Conservation (phyloP, 2,797 vertebrate species). For the Pterois miles region DNA sequence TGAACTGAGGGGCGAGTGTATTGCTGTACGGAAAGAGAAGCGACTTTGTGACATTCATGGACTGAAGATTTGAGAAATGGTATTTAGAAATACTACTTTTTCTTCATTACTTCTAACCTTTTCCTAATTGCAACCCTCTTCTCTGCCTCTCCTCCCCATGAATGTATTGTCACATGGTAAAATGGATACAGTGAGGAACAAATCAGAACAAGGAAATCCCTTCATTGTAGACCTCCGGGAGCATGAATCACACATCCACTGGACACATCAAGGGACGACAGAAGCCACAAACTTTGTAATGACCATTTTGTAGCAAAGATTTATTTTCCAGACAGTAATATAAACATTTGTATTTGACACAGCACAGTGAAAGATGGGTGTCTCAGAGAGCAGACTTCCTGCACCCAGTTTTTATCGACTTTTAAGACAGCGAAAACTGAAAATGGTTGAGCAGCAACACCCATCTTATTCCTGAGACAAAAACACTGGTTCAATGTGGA, state of each 20-base stretch:
- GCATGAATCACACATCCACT: constrained; percentile 12
- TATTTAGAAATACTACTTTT: neutral
- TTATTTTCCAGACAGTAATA: constrained; percentile 58
- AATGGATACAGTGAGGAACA: neutral
- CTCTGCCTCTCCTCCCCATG: neutral
- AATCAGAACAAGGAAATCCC: neutral
- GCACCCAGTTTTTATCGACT: constrained; percentile 4
- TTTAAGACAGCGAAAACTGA: constrained; percentile 20
- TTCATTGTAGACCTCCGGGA: neutral
- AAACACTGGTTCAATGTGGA: constrained; percentile 45
- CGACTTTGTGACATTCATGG: neutral
- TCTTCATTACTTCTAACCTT: constrained; percentile 12
- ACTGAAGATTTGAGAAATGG: neutral
- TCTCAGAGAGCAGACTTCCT: constrained; percentile 32
- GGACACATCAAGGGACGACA: neutral
- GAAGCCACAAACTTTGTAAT: constrained; percentile 12
- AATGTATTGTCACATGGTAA: neutral
- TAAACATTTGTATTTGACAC: constrained; percentile 62
- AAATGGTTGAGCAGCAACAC: constrained; percentile 48
- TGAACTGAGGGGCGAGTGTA: constrained; percentile 1
- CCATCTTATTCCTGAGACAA: constrained; percentile 68
- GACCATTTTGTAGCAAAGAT: constrained; percentile 59
- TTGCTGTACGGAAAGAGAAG: neutral
- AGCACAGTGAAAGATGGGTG: constrained; percentile 46
- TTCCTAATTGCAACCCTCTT: neutral